Evolutionary conservation across 2,888 invertebrate species (phyloP).

Genomic region (Rutpela maculata): DNA sequence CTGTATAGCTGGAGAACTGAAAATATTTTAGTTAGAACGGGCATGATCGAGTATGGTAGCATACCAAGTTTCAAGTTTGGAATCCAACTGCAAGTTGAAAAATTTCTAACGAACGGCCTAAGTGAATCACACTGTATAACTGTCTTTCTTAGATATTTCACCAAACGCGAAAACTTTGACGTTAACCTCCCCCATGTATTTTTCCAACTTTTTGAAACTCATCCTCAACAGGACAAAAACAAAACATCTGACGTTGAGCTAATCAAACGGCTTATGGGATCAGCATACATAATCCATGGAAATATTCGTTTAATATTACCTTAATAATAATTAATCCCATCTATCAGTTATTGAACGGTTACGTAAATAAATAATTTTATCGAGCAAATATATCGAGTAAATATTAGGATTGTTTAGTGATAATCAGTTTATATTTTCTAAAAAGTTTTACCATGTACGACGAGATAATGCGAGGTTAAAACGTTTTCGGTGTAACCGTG

Average conservation of each 20-base stretch:
- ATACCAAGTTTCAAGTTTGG: too few relatives aligned
- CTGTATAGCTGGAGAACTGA: too few relatives aligned
- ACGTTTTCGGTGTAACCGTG: background rate
- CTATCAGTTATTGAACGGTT: constrained; percentile 25
- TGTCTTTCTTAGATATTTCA: too few relatives aligned
- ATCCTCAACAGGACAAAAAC: too few relatives aligned
- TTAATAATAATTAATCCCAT: constrained; percentile 25
- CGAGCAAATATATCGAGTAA: background rate
- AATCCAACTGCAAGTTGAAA: too few relatives aligned
- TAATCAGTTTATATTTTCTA: background rate
- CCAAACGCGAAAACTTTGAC: too few relatives aligned
- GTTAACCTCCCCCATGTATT: too few relatives aligned
- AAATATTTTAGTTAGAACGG: too few relatives aligned
- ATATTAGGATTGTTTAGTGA: constrained; percentile 1
- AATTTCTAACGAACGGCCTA: too few relatives aligned
- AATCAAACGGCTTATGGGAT: constrained; percentile 14
- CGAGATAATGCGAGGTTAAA: background rate
- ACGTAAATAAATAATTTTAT: constrained; percentile 18
- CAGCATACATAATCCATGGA: constrained; percentile 21
- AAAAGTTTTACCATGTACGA: background rate
- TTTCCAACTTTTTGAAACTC: too few relatives aligned
- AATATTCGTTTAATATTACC: background rate
- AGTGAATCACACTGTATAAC: too few relatives aligned
- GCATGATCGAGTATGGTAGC: too few relatives aligned
- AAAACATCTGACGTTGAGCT: background rate